Base-by-base conservation (phyloP, 2,797 vertebrate species). In the Poeciliopsis paucimaculata region DNA sequence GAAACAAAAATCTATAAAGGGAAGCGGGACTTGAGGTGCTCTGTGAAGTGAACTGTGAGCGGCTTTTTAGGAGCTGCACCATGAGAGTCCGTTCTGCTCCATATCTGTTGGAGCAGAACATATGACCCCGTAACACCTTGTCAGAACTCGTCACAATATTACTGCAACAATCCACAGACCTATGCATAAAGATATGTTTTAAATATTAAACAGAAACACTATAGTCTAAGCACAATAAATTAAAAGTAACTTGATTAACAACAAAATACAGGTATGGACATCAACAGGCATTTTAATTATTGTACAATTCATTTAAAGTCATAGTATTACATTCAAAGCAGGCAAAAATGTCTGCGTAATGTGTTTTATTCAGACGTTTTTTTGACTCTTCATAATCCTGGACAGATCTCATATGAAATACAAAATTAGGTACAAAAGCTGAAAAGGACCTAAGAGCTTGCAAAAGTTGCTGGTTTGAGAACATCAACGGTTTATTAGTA, bases 71-170 rank as follows among this genome's bases (percentile, higher is more conserved):
- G 82, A 80, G 47, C 81, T 84, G 81, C 88, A 91, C 91, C 90
- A 85, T 90, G 90, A 87, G 87, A 90, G 81, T 83, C 73, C 1
- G 84, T 84, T 92, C 81, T 88, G 90, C 90, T 92, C 88, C 89
- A 92, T 93, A 90, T 88, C 86, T 85, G 86, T 91, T 91, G n/a
- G n/a, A n/a, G n/a, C n/a, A n/a, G n/a, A n/a, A n/a, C n/a, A n/a
- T 87, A 92, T 81, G 84, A 82, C 77, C 80, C 75, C 74, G 75
- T 34, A 73, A 86, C 87, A 87, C 90, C 87, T 87, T 45, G 76
- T 47, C 77, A 78, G 84, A 82, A 77, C 84, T 88, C 84, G 73
- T 83, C 74, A 81, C 78, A 82, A 70, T 36, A 75, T 80, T 77
- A 71, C 75, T 84, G 82, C 85, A 80, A 62, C 76, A 73, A 62